Evolutionary conservation across 2,797 vertebrate species (phyloP).

Genomic region (Coreius guichenoti): DNA sequence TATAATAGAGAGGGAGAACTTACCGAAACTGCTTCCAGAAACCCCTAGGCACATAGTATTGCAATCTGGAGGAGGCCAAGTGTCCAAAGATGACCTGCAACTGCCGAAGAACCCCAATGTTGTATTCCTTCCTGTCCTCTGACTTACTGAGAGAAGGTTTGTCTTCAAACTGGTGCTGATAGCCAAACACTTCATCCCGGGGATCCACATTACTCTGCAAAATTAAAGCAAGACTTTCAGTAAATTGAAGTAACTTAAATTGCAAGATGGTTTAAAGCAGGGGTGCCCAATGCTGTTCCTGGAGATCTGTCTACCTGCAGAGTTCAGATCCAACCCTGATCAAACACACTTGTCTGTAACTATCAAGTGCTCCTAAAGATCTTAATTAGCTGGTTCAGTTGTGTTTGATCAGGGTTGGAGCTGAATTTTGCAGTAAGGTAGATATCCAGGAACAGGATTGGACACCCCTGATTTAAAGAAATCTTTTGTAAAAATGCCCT

Average conservation of each 20-base stretch:
- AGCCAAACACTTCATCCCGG: constrained; percentile 97
- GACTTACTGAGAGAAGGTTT: constrained; percentile 95
- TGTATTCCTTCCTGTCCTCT: constrained; percentile 98
- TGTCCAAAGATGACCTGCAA: constrained; percentile 99
- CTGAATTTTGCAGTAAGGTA: too few species aligned
- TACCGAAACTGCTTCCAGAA: constrained; percentile 99
- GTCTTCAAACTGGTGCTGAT: constrained; percentile 98
- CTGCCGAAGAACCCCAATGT: constrained; percentile 98
- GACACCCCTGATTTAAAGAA: background rate
- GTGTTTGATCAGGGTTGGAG: too few species aligned
- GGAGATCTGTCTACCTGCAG: too few species aligned
- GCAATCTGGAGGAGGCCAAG: constrained; percentile 94
- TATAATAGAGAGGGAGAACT: background rate
- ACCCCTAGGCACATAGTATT: constrained; percentile 97
- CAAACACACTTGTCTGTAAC: too few species aligned
- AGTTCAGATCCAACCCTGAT: too few species aligned
- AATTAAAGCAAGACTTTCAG: constrained; percentile 43
- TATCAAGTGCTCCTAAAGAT: too few species aligned
- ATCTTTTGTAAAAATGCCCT: constrained; percentile 45
- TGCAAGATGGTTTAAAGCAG: too few species aligned
- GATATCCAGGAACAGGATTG: too few species aligned
- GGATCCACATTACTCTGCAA: constrained; percentile 95
- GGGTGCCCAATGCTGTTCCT: too few species aligned
- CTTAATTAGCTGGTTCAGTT: too few species aligned
- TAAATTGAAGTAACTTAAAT: background rate